A percentile compares a stretch with the other conserved stretches of the same genome.
These are phyloP conservation scores for Accipiter cooperii DNA, from an alignment of 2,113 vertebrate genomes.

Conservation along the genomic window DNA sequence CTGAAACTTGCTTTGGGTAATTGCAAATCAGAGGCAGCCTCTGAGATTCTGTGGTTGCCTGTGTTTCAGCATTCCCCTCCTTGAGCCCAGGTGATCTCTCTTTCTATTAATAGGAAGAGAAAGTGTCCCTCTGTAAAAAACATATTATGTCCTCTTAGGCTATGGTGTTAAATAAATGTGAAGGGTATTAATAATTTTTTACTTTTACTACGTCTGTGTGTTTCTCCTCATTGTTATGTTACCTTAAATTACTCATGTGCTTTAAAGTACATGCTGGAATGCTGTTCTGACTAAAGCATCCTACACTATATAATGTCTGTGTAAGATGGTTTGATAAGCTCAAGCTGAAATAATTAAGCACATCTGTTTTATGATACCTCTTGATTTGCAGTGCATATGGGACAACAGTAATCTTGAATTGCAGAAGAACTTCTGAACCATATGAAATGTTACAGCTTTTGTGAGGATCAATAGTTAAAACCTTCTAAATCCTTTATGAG, in stretches of 20 bases:
- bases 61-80: neutral
- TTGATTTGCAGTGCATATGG: neutral
- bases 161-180: neutral
- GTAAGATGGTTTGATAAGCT: neutral
- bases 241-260: neutral
- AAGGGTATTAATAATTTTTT: neutral
- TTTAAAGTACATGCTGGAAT: neutral
- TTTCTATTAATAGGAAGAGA: neutral
- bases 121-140: neutral
- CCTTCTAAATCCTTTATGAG: neutral
- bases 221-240: neutral
- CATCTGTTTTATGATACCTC: neutral
- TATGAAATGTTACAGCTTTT: neutral
- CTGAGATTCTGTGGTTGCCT: neutral
- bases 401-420: neutral
- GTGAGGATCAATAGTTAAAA: neutral
- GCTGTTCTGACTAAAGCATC: neutral
- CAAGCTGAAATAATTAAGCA: neutral
- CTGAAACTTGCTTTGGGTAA: neutral
- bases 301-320: neutral
- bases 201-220: neutral
- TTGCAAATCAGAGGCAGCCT: neutral
- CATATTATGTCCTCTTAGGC: neutral
- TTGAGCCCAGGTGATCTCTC: neutral
- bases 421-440: neutral